Evolutionary conservation across 2,888 invertebrate species (phyloP), one percentile per base, ranked within the genome.

Genomic region (Plagodis pulveraria): DNA sequence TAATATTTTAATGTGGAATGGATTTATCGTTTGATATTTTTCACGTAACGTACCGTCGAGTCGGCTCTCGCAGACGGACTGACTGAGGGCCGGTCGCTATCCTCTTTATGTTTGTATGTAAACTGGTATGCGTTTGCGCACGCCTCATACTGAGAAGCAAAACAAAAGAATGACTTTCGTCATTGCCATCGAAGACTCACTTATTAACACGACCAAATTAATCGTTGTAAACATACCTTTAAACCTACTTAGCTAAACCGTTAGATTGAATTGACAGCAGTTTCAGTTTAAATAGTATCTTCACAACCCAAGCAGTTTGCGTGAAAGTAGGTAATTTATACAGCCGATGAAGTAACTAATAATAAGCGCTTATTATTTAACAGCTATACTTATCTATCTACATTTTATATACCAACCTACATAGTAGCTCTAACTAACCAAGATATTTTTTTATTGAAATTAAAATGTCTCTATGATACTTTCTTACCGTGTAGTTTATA

Each of bases 41-140:
- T 22, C 57, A 67, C 78, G 76, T 69, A 69, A 74, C 82, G 85
- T 81, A 71, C 69, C 69, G 73, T 68, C 73, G 71, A 64, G 66
- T 67, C 80, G 83, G 77, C 77, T 73, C 73, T 77, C 83, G 57
- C 74, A 76, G 76, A 90, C 91, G 88, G 80, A 89, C 84, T 88
- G 85, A 84, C 79, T 80, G 86, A 82, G 83, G 80, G 80, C 83
- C 84, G 80, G 78, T 76, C 80, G 86, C 83, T 83, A 89, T 87
- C 86, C 88, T 84, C 89, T 88, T 90, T 90, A 91, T 88, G 88
- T 86, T 80, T 77, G 78, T 83, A 77, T 80, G 83, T 81, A 84
- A 87, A 89, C 89, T 86, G 86, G 89, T 87, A 84, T 81, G 80
- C 80, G 81, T 70, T 70, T 71, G 77, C 79, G 76, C 71, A 76